Evolutionary conservation across 2,113 vertebrate species (phyloP).

Genomic region (Urocitellus parryii): DNA sequence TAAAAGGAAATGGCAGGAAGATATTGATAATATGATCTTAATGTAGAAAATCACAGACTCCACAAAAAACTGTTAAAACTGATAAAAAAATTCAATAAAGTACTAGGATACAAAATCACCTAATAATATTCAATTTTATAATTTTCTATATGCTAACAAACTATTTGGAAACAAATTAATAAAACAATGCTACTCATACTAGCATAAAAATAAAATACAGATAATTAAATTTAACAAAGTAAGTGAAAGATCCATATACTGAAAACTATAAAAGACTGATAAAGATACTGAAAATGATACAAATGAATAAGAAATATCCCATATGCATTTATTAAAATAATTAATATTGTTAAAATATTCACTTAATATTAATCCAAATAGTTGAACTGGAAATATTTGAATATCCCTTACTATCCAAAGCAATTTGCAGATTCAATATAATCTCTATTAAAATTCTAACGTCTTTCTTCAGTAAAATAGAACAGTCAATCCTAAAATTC

Average conservation of each 20-base stretch:
- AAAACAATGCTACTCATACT: neutral
- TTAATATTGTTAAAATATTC: neutral
- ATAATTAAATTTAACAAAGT: neutral
- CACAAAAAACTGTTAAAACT: neutral
- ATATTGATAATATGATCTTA: neutral
- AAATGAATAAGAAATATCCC: neutral
- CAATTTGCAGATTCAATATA: neutral
- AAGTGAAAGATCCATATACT: neutral
- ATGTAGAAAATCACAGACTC: neutral
- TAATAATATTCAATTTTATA: neutral
- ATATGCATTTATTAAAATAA: neutral
- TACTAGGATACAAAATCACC: neutral
- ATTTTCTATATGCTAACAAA: neutral
- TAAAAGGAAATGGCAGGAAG: neutral
- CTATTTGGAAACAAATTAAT: neutral
- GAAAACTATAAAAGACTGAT: neutral
- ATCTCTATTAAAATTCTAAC: neutral
- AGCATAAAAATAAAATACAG: neutral
- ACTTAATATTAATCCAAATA: neutral
- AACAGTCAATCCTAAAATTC: neutral
- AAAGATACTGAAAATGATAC: neutral
- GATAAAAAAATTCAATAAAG: neutral
- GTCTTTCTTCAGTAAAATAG: neutral
- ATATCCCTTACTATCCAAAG: neutral
- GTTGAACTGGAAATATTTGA: neutral